These are phyloP conservation scores for Autographa pulchrina DNA, from an alignment of 2,888 invertebrate genomes.

Conservation along the genomic window DNA sequence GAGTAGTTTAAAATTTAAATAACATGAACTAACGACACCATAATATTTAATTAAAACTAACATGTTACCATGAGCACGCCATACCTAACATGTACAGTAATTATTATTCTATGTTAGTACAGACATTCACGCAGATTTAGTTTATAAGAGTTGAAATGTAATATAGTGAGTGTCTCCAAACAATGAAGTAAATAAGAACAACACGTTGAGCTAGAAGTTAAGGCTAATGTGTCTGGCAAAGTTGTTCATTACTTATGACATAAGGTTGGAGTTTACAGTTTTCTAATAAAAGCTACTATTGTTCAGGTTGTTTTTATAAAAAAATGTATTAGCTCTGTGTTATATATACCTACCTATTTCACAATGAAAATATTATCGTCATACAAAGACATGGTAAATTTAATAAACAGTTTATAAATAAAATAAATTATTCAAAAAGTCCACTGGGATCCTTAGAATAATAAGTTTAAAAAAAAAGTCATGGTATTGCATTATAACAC, in stretches of 20 bases:
- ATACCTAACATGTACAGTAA: neutral
- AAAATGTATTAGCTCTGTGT: no score
- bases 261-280: neutral
- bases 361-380: no score
- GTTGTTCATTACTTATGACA: neutral
- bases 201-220: neutral
- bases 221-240: neutral
- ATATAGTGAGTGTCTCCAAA: neutral
- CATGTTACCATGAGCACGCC: neutral
- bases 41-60: neutral
- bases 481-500: no score
- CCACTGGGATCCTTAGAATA: no score
- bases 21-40: neutral
- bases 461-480: no score
- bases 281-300: neutral
- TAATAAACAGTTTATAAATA: no score
- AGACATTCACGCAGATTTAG: neutral
- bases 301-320: neutral
- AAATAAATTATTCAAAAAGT: no score
- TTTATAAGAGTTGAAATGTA: neutral
- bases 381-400: no score
- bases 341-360: no score
- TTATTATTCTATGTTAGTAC: neutral
- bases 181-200: neutral
- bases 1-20: neutral